These are phyloP conservation scores for Anthrax anthrax DNA, from an alignment of 2,888 invertebrate genomes.

Conservation along the genomic window DNA sequence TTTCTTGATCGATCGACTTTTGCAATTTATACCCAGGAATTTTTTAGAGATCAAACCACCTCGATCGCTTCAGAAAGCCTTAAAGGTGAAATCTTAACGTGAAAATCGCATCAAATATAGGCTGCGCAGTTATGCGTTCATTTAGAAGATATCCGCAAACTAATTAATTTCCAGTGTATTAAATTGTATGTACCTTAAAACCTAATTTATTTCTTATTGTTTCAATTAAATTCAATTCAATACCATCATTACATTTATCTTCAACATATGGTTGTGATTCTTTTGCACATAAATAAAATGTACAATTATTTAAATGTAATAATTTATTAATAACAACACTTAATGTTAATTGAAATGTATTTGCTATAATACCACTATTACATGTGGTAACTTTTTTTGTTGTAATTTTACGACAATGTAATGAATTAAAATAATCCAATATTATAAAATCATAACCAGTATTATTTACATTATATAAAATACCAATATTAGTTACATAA, in stretches of 20 bases:
- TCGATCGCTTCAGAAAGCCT: too few relatives aligned
- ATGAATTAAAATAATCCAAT: not conserved
- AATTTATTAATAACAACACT: not conserved
- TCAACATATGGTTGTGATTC: not conserved
- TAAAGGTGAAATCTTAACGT: too few relatives aligned
- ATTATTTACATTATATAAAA: not conserved
- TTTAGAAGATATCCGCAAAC: too few relatives aligned
- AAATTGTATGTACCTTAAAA: not conserved
- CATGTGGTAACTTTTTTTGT: not conserved
- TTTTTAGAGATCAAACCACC: too few relatives aligned
- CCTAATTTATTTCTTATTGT: not conserved
- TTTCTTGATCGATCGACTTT: too few relatives aligned
- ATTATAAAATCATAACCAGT: not conserved
- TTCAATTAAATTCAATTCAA: not conserved
- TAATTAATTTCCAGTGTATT: too few relatives aligned
- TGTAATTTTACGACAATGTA: not conserved
- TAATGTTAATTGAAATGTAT: not conserved
- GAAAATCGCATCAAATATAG: too few relatives aligned
- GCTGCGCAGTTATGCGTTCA: too few relatives aligned
- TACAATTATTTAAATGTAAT: not conserved
- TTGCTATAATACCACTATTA: not conserved
- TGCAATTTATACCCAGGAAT: too few relatives aligned
- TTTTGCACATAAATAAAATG: not conserved
- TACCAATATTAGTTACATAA: not conserved
- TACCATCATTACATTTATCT: not conserved